Base-by-base conservation (phyloP, 2,888 invertebrate genomes). In the Euphydryas editha region DNA sequence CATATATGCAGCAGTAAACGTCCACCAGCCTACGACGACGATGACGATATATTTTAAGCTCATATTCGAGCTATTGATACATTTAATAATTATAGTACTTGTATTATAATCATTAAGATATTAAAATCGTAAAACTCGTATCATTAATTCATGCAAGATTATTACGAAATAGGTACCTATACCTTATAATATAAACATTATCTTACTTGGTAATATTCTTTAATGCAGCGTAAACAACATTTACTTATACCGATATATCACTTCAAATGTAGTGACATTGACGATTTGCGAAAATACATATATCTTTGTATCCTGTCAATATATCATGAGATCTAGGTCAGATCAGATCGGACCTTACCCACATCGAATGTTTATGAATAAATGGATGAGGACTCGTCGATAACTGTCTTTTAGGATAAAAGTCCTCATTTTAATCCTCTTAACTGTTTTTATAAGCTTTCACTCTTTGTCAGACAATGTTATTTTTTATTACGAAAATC, bases 221-320 rank as follows among this genome's bases (percentile, higher is more conserved):
- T 24, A n/a, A 51, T 21, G 21, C 15, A 24, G 13, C 8, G 13
- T 15, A 21, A 51, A 6, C 13, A 1, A 10, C n/a, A 54, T 54
- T 54, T 54, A 30, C 30, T 11, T 17, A 8, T 62, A 65, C 55
- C 59, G 36, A 59, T 51, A 65, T 59, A 24, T 39, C 39, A 55
- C 46, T 64, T 65, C 17, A 61, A 39, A n/a, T 24, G 57, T 42
- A 56, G 39, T 58, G 30, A 58, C 54, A 60, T 57, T 46, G 54
- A 49, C 37, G 30, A 44, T 39, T 56, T 63, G 54, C 46, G 20
- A 59, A 56, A 62, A 67, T 65, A 62, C 75, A 74, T 72, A 59
- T 65, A 70, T 73, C 65, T 67, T 70, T 55, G 59, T 69, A 68
- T 67, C 62, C 59, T 68, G 65, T 62, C 63, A 63, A 70, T 70